phyloP scores from a whole-genome alignment of 2,113 vertebrate species.

The Cacatua alba region DNA sequence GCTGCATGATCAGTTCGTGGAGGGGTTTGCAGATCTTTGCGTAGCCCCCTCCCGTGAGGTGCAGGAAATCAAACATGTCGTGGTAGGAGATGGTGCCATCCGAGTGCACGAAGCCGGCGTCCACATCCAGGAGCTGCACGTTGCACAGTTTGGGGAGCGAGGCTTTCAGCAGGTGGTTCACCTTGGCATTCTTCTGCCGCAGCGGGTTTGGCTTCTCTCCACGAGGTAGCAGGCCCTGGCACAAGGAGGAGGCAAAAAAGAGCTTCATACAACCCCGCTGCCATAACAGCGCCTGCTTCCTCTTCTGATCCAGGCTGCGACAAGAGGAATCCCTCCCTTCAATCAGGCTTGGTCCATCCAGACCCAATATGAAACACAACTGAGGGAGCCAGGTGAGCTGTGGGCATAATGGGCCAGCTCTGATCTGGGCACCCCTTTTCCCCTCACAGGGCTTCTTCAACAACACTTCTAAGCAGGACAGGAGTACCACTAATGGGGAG shows the following conservation, averaged over 20 bases:
- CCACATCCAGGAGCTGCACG: slow-evolving; percentile 89
- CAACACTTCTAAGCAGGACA: accelerated
- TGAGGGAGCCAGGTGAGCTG: not conserved
- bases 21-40: slow-evolving; percentile 88
- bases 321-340: not conserved
- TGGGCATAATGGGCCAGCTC: not conserved
- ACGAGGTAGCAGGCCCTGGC: slow-evolving; percentile 91
- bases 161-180: slow-evolving; percentile 86
- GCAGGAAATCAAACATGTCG: slow-evolving; percentile 98
- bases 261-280: accelerated
- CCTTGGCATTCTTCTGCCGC: slow-evolving; percentile 90
- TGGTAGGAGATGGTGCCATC: slow-evolving; percentile 91
- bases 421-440: not conserved
- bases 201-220: slow-evolving; percentile 93
- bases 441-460: no score
- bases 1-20: slow-evolving; percentile 95
- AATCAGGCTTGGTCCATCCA: not conserved
- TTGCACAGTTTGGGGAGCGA: slow-evolving; percentile 85
- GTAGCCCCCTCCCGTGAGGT: slow-evolving; percentile 91
- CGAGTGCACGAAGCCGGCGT: slow-evolving; percentile 89
- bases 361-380: not conserved
- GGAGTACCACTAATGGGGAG: accelerated
- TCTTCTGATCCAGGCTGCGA: accelerated
- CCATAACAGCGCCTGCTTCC: not conserved
- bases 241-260: not conserved